Conservation (phyloP, 1,140 invertebrate species). For the Elysia chlorotica region DNA sequence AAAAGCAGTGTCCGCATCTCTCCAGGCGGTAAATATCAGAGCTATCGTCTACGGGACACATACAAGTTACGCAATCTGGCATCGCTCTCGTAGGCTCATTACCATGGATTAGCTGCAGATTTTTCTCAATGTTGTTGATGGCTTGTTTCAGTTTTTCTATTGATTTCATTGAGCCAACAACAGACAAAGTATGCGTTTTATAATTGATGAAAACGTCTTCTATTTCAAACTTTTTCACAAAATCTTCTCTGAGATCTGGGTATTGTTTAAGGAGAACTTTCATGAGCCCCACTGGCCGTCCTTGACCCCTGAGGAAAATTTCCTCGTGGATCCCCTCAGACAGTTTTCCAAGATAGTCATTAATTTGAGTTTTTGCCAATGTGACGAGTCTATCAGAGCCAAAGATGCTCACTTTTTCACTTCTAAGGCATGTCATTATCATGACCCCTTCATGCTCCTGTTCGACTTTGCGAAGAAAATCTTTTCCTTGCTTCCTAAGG, state of each 20-base stretch:
- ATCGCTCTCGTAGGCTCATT: neutral
- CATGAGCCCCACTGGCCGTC: conserved; percentile 44
- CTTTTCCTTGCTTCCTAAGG: conserved; percentile 31
- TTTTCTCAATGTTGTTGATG: conserved; percentile 10
- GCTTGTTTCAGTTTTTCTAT: conserved; percentile 30
- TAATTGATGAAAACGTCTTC: conserved; percentile 29
- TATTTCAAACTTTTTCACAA: conserved; percentile 26
- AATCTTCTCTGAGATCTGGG: conserved; percentile 26
- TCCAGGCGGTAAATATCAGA: conserved; percentile 42
- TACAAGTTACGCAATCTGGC: conserved; percentile 49
- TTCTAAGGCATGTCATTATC: conserved; percentile 36
- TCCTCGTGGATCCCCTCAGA: conserved; percentile 17
- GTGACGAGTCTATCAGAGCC: conserved; percentile 19
- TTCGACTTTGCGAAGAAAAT: conserved; percentile 30
- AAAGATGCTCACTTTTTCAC: conserved; percentile 35
- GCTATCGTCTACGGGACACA: conserved; percentile 35
- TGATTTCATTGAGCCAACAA: conserved; percentile 34
- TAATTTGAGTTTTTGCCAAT: conserved; percentile 23
- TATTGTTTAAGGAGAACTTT: conserved; percentile 39
- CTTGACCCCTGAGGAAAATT: conserved; percentile 28
- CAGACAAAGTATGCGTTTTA: conserved; percentile 34
- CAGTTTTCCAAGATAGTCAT: conserved; percentile 29
- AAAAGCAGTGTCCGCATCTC: conserved; percentile 53
- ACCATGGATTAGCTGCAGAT: neutral
- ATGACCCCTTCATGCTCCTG: conserved; percentile 22